These are phyloP conservation scores for Ascaphus truei DNA, from an alignment of 2,113 vertebrate species.

Conservation along the genomic window DNA sequence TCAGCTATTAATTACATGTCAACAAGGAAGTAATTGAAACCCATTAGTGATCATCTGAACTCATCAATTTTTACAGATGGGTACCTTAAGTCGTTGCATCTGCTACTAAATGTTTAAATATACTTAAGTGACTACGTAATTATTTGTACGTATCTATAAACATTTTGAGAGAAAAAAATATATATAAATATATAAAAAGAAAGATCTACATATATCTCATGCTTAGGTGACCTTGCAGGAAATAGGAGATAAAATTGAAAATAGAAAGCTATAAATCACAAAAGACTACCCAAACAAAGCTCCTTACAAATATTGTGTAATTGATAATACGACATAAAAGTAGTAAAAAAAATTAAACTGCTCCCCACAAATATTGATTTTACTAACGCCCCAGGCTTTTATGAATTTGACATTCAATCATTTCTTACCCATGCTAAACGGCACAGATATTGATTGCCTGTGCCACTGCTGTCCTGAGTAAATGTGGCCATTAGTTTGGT, in stretches of 20 bases:
- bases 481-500: too few relatives aligned
- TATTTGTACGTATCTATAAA: not conserved
- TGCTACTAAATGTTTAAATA: not conserved
- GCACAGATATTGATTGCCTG: too few relatives aligned
- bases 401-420: too few relatives aligned
- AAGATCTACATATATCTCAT: not conserved
- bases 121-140: not conserved
- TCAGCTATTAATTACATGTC: not conserved
- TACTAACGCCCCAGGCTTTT: too few relatives aligned
- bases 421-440: too few relatives aligned
- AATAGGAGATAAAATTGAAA: too few relatives aligned
- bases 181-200: too few relatives aligned
- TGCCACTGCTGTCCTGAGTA: too few relatives aligned
- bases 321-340: too few relatives aligned
- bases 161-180: not conserved
- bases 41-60: not conserved
- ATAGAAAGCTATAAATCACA: slow-evolving; percentile 2
- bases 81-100: not conserved
- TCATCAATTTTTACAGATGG: not conserved
- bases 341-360: too few relatives aligned
- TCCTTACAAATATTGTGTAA: not conserved
- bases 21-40: not conserved
- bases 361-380: too few relatives aligned
- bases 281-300: not conserved
- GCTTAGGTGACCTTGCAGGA: too few relatives aligned